Conservation (phyloP, 2,797 vertebrate species). For the Cuniculus paca region DNA sequence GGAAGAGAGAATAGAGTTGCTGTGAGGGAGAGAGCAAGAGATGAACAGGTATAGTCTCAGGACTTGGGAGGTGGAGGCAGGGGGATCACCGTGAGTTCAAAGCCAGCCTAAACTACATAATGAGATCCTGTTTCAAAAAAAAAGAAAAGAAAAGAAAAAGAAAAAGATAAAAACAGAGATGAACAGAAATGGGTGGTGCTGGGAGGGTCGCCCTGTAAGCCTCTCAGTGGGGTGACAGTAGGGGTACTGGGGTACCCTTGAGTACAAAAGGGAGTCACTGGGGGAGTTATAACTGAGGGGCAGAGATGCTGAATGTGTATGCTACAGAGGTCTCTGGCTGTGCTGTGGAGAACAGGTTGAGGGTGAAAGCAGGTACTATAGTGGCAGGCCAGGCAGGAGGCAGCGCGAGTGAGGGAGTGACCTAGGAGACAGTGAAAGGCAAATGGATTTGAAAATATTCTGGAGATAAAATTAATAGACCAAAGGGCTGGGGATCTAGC, state of each 20-base stretch:
- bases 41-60: too few relatives aligned
- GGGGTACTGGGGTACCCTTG: background rate
- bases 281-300: background rate
- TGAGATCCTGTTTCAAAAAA: background rate
- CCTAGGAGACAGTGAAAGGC: background rate
- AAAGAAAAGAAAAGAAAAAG: too few relatives aligned
- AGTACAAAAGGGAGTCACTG: background rate
- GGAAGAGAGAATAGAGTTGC: background rate
- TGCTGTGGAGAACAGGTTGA: background rate
- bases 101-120: background rate
- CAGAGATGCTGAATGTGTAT: accelerated
- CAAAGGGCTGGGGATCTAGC: too few relatives aligned
- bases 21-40: background rate
- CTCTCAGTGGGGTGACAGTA: background rate
- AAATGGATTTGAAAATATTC: background rate
- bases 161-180: background rate
- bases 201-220: background rate
- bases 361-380: too few relatives aligned
- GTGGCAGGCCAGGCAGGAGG: background rate
- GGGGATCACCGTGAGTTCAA: background rate
- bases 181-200: too few relatives aligned
- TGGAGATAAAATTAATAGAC: background rate
- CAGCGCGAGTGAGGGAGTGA: background rate
- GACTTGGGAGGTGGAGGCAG: background rate
- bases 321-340: background rate